A percentile compares a stretch with the other conserved stretches of the same genome.
Conservation (phyloP, 2,888 invertebrate genomes). For the Stenotaenia linearis region DNA sequence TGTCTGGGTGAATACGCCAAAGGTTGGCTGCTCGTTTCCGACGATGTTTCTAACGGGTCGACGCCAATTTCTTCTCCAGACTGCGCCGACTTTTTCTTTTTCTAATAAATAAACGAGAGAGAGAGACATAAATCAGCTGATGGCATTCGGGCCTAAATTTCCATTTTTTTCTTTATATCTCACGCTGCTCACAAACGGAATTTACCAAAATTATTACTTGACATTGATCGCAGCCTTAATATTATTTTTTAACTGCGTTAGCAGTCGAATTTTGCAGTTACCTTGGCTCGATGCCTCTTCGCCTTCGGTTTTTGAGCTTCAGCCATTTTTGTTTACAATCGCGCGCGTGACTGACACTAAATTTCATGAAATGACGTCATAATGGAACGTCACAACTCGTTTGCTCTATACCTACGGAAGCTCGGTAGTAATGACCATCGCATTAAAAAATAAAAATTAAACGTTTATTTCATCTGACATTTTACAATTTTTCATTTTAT, state of each 20-base stretch:
- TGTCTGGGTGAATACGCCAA: background rate
- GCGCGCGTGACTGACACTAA: background rate
- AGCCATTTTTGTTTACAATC: background rate
- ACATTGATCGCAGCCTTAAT: too few relatives aligned
- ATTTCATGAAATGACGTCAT: background rate
- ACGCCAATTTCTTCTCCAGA: too few relatives aligned
- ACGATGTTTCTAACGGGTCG: background rate
- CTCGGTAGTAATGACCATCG: background rate
- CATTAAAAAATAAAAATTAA: background rate
- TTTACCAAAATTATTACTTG: too few relatives aligned
- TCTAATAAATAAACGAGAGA: background rate
- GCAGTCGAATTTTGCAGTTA: background rate
- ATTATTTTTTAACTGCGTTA: background rate
- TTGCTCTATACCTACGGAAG: background rate
- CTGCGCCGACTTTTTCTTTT: background rate
- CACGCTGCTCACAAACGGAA: too few relatives aligned
- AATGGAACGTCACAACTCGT: background rate
- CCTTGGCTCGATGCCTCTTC: background rate
- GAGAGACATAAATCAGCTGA: background rate
- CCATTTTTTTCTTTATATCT: too few relatives aligned
- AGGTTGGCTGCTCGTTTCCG: background rate
- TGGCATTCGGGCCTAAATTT: too few relatives aligned
- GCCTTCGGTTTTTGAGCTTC: conserved; percentile 4
- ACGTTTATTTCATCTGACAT: background rate
- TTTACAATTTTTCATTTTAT: background rate